Base-by-base conservation (phyloP, 2,113 vertebrate species). In the Corythornis cristatus region DNA sequence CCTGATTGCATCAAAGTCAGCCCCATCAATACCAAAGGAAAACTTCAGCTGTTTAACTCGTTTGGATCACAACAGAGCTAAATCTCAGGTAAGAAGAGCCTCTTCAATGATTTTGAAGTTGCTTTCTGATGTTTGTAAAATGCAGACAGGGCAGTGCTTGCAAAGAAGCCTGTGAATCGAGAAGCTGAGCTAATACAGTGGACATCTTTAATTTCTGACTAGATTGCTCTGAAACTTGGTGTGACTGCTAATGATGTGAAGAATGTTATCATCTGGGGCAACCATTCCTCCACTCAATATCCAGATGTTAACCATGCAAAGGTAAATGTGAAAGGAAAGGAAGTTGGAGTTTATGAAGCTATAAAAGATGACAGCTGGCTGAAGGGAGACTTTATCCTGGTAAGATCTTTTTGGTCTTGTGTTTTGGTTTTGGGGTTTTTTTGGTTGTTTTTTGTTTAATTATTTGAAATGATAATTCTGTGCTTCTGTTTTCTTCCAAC, bases 191-290 rank as follows among this genome's bases (percentile, higher is more conserved):
- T 78, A 89, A 17, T 79, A 54, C 62, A 67, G 31, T 71, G 6
- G 66, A 19, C 58, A 18, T 96, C 31, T 93, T 86, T 93, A 23
- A 82, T 60, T 94, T 91, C 64, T 10, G 3, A 93, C 83, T 94
- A 99, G 99, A 98, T 99, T 97, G 99, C 99, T 85, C 97, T 99
- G 92, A 99, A 98, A 68, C 98, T 99, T 51, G 97, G 98, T 17
- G 98, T 99, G 37, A 95, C 98, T 76, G 93, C 98, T 9, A 97
- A 98, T 92, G 97, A 97, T 22, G 99, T 99, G 83, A 99, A 99
- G 98, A 99, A 99, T 57, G 99, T 99, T 75, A 99, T 99, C 92
- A 99, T 99, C 97, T 99, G 99, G 99, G 99, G 99, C 43, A 99
- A 99, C 97, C 99, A 99, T 97, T 99, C 99, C 40, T 99, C 99